Percentiles rank a stretch among this genome's conserved stretches.
These are phyloP conservation scores for Tympanuchus pallidicinctus DNA, from an alignment of 2,113 vertebrate genomes.

Conservation along the genomic window DNA sequence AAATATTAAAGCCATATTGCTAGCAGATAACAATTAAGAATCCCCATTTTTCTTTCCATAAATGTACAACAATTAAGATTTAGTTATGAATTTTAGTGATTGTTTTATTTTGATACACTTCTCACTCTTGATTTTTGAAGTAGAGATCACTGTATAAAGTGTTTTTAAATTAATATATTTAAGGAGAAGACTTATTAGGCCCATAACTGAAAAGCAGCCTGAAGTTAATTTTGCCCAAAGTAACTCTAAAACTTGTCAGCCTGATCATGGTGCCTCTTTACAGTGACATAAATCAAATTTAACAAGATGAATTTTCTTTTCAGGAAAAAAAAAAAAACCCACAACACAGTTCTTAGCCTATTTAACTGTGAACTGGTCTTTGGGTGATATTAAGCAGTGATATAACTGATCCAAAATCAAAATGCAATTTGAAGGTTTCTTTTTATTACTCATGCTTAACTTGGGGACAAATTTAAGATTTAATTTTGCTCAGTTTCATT, in stretches of 20 bases:
- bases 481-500: background rate
- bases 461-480: background rate
- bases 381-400: background rate
- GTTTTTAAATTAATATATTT: background rate
- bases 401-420: constrained; percentile 21
- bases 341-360: background rate
- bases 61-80: background rate
- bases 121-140: background rate
- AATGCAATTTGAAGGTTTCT: constrained; percentile 5
- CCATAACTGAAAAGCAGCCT: background rate
- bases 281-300: constrained; percentile 17
- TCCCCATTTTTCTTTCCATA: background rate
- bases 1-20: constrained; percentile 72
- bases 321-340: background rate
- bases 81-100: background rate
- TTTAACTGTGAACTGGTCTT: background rate
- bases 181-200: background rate
- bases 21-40: constrained; percentile 39
- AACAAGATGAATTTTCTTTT: constrained; percentile 11
- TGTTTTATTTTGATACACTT: background rate
- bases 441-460: constrained; percentile 5
- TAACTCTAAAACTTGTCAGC: constrained; percentile 11
- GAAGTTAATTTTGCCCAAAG: constrained; percentile 8
- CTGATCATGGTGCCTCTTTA: background rate
- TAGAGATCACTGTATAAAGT: background rate